Base-by-base conservation (phyloP, 2,113 vertebrate genomes). In the Cyprinodon variegatus region DNA sequence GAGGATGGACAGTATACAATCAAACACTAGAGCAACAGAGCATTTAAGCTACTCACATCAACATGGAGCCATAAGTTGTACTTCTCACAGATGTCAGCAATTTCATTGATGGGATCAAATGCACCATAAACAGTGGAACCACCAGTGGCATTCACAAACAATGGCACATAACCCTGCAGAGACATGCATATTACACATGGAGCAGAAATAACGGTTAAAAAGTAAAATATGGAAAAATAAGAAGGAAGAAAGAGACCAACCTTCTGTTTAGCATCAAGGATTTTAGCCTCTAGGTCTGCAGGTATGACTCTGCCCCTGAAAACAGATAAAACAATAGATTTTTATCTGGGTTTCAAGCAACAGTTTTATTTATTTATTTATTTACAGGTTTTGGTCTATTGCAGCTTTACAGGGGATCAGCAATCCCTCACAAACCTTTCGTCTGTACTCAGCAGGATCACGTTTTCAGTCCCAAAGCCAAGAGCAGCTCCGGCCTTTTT, bases 51-150 rank as follows among this genome's bases (percentile, higher is more conserved):
- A 95, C 98, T 97, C 91, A 99, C 98, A 70, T 99, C 98, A 1
- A 99, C 98, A 4, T 99, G 98, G 10, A 99, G 95, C 98, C 98
- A 99, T 40, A 99, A 85, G 91, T 98, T 97, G 77, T 99, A 97
- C 90, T 98, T 99, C 93, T 99, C 96, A 87, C 98, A 99, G 88
- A 99, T 95, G 86, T 99, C 97, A 57, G 98, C 98, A 13, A 99
- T 98, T 85, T 98, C 98, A 45, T 96, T 95, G 86, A 99, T 98
- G 36, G 98, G 98, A 86, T 99, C 98, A 86, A 99, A 99, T 5
- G 98, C 98, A 38, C 98, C 98, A 13, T 96, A 98, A 3, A 99
- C 98, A 0, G 98, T 99, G 0, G 97, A 98, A 68, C 98, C 98
- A 38, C 94, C 98, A 2, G 98, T 99, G 76, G 98, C 98, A 1